These are phyloP conservation scores for Naso thynnoides DNA, from an alignment of 2,797 vertebrate species.

Conservation along the genomic window DNA sequence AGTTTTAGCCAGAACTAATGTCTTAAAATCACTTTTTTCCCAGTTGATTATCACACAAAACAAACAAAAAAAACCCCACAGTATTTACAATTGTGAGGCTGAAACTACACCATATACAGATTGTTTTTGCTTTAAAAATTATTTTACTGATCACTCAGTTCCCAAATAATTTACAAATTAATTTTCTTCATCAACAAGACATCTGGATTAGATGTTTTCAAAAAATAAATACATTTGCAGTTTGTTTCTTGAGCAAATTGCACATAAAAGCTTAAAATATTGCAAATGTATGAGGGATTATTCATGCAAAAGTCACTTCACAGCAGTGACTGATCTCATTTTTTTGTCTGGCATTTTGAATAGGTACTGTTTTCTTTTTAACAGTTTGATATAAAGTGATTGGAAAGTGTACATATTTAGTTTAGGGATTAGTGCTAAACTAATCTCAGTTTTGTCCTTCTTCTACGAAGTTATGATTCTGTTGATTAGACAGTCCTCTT, in stretches of 20 bases:
- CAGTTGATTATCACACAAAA: neutral
- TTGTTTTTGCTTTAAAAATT: neutral
- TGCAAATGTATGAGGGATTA: neutral
- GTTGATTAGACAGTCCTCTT: neutral
- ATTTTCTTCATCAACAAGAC: neutral
- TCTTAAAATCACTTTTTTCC: neutral
- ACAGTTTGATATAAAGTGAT: neutral
- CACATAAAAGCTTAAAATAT: neutral
- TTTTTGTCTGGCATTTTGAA: neutral
- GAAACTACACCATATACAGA: neutral
- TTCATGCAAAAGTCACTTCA: neutral
- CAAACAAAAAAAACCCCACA: neutral
- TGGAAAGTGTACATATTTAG: too few relatives aligned
- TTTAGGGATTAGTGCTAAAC: neutral
- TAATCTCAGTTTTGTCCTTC: neutral
- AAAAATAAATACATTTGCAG: neutral
- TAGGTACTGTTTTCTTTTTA: neutral
- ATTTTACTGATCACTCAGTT: neutral
- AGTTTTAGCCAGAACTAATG: neutral
- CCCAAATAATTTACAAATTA: neutral
- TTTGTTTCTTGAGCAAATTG: neutral
- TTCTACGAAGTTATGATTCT: constrained; percentile 1
- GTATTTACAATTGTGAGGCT: neutral
- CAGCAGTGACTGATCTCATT: neutral
- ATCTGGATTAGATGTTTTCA: neutral